Conservation (phyloP, 2,113 vertebrate species). For the Platysteira castanea region DNA sequence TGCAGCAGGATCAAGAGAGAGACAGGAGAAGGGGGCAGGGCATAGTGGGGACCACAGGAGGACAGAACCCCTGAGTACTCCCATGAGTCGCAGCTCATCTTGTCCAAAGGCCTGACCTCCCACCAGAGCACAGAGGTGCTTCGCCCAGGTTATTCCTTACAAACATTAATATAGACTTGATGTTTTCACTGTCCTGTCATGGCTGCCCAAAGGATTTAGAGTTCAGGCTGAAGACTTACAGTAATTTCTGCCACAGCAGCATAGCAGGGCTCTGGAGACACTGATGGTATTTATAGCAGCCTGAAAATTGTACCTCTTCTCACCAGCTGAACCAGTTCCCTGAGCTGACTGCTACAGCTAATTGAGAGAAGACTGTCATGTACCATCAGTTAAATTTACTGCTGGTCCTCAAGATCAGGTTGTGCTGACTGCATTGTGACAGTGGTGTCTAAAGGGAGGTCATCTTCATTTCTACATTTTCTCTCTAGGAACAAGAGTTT, state of each 20-base stretch:
- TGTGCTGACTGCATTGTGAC: slow-evolving; percentile 22
- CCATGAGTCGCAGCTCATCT: fast-evolving
- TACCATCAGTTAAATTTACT: slow-evolving; percentile 31
- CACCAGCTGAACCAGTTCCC: slow-evolving; percentile 5
- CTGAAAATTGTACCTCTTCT: slow-evolving; percentile 40
- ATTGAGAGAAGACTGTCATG: slow-evolving; percentile 45
- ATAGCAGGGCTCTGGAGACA: slow-evolving; percentile 17
- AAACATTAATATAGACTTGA: background rate
- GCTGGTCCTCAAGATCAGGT: background rate
- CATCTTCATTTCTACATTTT: slow-evolving; percentile 1
- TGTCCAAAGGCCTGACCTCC: background rate
- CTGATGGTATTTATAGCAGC: slow-evolving; percentile 5
- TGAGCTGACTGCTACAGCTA: slow-evolving; percentile 25
- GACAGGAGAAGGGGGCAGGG: background rate
- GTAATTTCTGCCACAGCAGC: slow-evolving; percentile 38
- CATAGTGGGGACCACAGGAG: fast-evolving
- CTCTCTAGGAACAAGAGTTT: background rate
- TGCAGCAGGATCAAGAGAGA: background rate
- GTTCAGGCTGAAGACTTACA: background rate
- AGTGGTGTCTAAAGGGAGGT: slow-evolving; percentile 18
- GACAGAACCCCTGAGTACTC: background rate
- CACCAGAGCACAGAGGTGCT: fast-evolving
- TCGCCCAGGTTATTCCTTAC: background rate
- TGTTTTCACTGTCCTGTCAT: background rate
- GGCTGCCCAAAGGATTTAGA: background rate